Evolutionary conservation across 2,113 vertebrate genomes (phyloP).

Genomic region (Myotis yumanensis): DNA sequence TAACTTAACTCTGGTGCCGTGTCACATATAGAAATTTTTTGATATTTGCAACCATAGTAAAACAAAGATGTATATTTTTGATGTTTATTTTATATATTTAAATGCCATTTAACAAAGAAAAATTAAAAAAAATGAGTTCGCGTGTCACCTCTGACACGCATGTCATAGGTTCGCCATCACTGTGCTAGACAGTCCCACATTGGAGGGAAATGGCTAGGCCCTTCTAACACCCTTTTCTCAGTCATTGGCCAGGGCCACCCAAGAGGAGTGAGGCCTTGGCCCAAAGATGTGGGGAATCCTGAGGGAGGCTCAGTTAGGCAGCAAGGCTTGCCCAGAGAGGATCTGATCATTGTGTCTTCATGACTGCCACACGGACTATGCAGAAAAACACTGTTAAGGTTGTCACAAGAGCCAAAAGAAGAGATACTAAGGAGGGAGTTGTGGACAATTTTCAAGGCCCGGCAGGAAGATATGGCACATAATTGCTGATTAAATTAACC

Average conservation of each 20-base stretch:
- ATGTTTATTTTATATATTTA: no score
- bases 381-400: not conserved
- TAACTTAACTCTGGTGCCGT: no score
- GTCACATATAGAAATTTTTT: no score
- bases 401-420: constrained; percentile 5
- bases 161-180: no score
- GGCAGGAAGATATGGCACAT: not conserved
- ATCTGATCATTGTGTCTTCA: not conserved
- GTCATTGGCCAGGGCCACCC: not conserved
- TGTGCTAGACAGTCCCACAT: accelerated
- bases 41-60: no score
- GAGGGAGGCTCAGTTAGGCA: not conserved
- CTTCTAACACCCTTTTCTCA: not conserved
- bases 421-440: not conserved
- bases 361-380: not conserved
- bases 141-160: no score
- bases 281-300: not conserved
- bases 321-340: not conserved
- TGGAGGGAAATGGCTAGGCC: not conserved
- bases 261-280: not conserved
- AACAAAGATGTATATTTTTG: no score
- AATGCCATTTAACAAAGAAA: no score
- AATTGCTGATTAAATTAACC: not conserved
- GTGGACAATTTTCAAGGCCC: not conserved
- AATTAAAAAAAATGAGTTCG: no score